Conservation (phyloP, 2,888 invertebrate species). For the Oligia latruncula region DNA sequence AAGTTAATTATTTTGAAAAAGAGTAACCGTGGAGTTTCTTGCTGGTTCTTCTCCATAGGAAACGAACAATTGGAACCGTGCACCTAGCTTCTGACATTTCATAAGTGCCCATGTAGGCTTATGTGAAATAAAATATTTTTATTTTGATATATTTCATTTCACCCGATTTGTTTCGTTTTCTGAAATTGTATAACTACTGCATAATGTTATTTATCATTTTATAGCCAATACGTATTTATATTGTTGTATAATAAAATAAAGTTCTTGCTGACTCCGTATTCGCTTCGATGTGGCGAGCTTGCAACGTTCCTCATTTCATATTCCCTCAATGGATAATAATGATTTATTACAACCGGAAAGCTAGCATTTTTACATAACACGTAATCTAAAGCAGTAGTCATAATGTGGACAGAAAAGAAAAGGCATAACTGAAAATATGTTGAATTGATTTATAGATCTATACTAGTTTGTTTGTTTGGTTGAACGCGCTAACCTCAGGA, state of each 20-base stretch:
- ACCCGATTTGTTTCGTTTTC: not conserved
- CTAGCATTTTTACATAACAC: conserved; percentile 48
- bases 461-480: too few relatives aligned
- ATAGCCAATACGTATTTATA: not conserved
- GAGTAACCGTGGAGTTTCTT: too few relatives aligned
- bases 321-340: conserved; percentile 56
- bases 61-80: too few relatives aligned
- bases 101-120: too few relatives aligned
- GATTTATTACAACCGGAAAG: conserved; percentile 46
- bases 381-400: conserved; percentile 7
- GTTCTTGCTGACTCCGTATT: conserved; percentile 1
- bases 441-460: not conserved
- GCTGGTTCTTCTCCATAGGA: too few relatives aligned
- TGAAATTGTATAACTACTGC: not conserved
- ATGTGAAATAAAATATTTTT: too few relatives aligned
- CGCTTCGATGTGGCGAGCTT: conserved; percentile 25
- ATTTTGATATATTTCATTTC: not conserved
- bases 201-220: conserved; percentile 10
- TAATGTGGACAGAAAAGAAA: conserved; percentile 1
- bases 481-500: too few relatives aligned
- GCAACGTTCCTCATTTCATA: conserved; percentile 53
- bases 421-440: conserved; percentile 8
- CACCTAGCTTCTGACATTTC: too few relatives aligned
- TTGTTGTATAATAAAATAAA: conserved; percentile 22
- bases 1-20: too few relatives aligned